phyloP scores from a whole-genome alignment of 2,113 vertebrate genomes.

The Mirza zaza region DNA sequence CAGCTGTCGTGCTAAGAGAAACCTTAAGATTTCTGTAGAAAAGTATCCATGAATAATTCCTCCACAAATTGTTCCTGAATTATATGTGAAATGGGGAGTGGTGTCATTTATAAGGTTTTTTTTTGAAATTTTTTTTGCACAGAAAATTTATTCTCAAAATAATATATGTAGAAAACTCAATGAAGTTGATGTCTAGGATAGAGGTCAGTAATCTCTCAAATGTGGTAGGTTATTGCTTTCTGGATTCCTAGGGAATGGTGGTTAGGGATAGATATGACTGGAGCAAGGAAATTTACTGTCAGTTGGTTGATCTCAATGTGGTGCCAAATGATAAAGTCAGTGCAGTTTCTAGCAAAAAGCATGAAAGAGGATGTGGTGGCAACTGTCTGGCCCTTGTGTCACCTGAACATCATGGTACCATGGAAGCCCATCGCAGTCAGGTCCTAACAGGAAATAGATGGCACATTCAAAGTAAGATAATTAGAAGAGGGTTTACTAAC shows the following conservation, averaged over 20 bases:
- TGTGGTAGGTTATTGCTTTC: background rate
- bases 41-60: background rate
- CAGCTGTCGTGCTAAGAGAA: conserved; percentile 12
- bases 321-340: background rate
- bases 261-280: background rate
- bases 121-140: background rate
- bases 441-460: background rate
- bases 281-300: background rate
- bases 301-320: background rate
- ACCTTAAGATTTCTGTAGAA: background rate
- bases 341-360: background rate
- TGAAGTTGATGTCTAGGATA: background rate
- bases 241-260: background rate
- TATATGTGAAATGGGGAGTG: background rate
- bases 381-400: background rate
- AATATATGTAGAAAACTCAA: background rate
- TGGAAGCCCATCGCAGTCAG: background rate
- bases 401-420: background rate
- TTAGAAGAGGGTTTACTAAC: background rate
- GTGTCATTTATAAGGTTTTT: background rate
- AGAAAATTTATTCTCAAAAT: conserved; percentile 38
- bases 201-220: background rate
- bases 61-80: background rate
- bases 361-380: background rate
- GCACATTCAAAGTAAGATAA: background rate